Evolutionary conservation across 2,797 vertebrate genomes (phyloP).

Genomic region (Poeciliopsis presidionis): DNA sequence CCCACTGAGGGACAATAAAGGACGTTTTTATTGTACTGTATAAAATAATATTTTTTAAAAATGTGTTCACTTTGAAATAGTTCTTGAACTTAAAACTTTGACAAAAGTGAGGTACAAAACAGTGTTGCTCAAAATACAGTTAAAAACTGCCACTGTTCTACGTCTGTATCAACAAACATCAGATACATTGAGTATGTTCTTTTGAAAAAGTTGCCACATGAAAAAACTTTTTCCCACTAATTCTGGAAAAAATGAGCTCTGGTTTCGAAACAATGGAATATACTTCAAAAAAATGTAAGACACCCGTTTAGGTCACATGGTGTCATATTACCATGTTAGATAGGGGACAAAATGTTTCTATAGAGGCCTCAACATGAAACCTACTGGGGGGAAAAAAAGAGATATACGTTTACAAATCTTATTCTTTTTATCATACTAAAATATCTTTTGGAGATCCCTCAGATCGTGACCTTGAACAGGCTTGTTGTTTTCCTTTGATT

Average conservation of each 20-base stretch:
- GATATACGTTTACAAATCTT: neutral
- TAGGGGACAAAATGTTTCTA: conserved; percentile 23
- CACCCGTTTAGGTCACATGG: conserved; percentile 2
- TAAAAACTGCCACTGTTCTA: neutral
- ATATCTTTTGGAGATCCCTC: neutral
- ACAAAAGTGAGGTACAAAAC: neutral
- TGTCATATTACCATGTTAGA: conserved; percentile 24
- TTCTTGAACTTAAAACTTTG: neutral
- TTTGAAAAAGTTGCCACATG: neutral
- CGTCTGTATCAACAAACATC: neutral
- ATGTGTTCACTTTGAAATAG: neutral
- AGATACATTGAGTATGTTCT: neutral
- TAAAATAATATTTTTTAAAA: neutral
- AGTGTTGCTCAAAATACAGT: neutral
- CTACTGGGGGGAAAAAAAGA: neutral
- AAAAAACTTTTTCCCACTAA: neutral
- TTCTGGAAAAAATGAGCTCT: neutral
- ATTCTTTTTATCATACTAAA: neutral
- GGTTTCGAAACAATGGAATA: neutral
- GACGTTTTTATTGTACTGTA: neutral
- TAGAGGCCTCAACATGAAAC: conserved; percentile 8
- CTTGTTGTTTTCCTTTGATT: neutral
- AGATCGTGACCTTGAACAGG: neutral
- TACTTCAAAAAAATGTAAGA: conserved; percentile 11
- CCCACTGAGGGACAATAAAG: too few species aligned